Conservation (phyloP, 92 coral and sea anemone genomes). For the Virgularia gustaviana region DNA sequence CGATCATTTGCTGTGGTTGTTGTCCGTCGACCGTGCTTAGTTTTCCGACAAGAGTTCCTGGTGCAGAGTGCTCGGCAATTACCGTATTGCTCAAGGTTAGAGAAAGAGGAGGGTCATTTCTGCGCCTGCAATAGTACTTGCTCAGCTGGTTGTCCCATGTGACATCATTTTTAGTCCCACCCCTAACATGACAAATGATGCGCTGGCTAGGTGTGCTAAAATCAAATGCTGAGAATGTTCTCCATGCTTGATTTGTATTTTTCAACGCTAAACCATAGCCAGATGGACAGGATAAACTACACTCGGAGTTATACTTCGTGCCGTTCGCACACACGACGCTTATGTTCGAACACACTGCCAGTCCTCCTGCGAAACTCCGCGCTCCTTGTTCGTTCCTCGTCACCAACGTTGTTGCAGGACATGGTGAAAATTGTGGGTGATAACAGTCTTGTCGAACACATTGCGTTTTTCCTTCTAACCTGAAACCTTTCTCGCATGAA, state of each 20-base stretch:
- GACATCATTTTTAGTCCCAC: background rate
- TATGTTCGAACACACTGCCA: conserved; percentile 59
- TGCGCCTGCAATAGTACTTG: conserved; percentile 71
- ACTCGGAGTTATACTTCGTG: conserved; percentile 58
- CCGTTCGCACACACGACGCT: conserved; percentile 55
- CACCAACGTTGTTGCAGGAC: conserved; percentile 58
- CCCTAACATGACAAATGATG: conserved; percentile 13
- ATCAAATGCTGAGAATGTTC: conserved; percentile 7
- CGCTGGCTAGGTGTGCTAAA: conserved; percentile 4
- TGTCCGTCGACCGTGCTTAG: conserved; percentile 62
- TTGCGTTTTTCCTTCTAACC: conserved; percentile 22
- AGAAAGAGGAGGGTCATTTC: conserved; percentile 74
- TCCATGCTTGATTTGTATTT: background rate
- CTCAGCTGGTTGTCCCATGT: conserved; percentile 32
- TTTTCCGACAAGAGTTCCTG: conserved; percentile 65
- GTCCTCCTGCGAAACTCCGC: conserved; percentile 30
- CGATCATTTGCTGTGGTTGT: conserved; percentile 63
- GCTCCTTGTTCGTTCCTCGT: background rate
- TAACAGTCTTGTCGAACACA: conserved; percentile 65
- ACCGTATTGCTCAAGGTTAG: conserved; percentile 40
- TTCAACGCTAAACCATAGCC: conserved; percentile 59
- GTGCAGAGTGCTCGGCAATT: conserved; percentile 60
- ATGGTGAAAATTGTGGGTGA: conserved; percentile 34
- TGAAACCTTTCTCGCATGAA: conserved; percentile 59
- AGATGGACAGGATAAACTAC: conserved; percentile 57